phyloP scores from a whole-genome alignment of 2,113 vertebrate species.

The Martes martes region DNA sequence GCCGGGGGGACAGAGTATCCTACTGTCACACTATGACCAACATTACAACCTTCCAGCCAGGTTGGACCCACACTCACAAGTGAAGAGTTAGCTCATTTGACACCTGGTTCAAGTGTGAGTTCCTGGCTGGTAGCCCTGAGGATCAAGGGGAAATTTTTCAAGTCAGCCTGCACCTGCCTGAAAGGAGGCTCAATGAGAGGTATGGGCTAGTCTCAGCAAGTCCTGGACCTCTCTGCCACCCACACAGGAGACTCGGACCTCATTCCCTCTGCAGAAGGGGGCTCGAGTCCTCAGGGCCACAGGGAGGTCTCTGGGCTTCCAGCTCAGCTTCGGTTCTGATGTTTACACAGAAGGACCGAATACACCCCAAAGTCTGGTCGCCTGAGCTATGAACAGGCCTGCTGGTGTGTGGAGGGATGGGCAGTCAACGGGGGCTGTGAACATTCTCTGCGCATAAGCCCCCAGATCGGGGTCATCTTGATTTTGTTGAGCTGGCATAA shows the following conservation, averaged over 20 bases:
- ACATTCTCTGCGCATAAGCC: background rate
- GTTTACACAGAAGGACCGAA: background rate
- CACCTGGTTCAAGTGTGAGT: background rate
- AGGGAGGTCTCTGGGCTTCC: background rate
- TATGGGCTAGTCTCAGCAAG: fast-evolving
- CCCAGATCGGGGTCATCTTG: background rate
- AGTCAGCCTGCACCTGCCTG: background rate
- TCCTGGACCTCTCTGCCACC: background rate
- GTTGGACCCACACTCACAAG: background rate
- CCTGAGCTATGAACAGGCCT: background rate
- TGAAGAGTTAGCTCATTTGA: background rate
- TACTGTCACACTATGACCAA: background rate
- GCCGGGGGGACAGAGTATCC: background rate
- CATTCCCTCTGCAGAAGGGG: background rate
- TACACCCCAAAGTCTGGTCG: background rate
- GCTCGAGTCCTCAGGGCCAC: background rate
- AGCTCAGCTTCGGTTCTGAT: background rate
- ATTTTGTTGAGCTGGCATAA: background rate
- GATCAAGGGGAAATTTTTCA: background rate
- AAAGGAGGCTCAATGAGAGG: background rate
- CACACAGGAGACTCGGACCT: background rate
- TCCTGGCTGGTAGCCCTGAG: background rate
- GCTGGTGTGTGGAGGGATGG: background rate
- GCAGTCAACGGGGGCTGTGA: background rate
- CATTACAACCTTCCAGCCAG: background rate